phyloP scores from a whole-genome alignment of 2,888 invertebrate species.

The Spisula solida region DNA sequence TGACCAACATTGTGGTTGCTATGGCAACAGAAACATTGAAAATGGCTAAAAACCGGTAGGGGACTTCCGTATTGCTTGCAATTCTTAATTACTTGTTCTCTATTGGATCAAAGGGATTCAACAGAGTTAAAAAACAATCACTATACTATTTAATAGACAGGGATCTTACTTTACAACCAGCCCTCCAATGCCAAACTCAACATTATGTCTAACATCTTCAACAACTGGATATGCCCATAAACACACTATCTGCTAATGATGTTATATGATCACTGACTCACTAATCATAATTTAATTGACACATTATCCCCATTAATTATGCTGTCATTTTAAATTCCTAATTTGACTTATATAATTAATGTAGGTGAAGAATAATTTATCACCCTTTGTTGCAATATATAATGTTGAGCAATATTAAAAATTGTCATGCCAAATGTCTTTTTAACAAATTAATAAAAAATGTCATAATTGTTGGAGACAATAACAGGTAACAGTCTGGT shows the following conservation, averaged over 20 bases:
- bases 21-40: no score
- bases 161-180: no score
- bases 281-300: neutral
- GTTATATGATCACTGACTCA: neutral
- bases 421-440: constrained; percentile 1
- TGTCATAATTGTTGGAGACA: neutral
- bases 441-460: constrained; percentile 11
- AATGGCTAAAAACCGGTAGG: no score
- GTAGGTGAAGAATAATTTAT: neutral
- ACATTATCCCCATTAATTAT: neutral
- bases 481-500: constrained; percentile 6
- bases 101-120: no score
- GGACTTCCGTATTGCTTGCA: no score
- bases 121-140: no score
- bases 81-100: no score
- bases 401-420: neutral
- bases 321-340: neutral
- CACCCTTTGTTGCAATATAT: neutral
- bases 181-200: no score
- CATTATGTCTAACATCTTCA: no score
- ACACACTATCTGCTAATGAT: neutral
- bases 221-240: no score
- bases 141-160: no score
- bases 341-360: neutral
- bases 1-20: no score